Evolutionary conservation across 2,113 vertebrate genomes (phyloP).

Genomic region (Sylvilagus bachmani): DNA sequence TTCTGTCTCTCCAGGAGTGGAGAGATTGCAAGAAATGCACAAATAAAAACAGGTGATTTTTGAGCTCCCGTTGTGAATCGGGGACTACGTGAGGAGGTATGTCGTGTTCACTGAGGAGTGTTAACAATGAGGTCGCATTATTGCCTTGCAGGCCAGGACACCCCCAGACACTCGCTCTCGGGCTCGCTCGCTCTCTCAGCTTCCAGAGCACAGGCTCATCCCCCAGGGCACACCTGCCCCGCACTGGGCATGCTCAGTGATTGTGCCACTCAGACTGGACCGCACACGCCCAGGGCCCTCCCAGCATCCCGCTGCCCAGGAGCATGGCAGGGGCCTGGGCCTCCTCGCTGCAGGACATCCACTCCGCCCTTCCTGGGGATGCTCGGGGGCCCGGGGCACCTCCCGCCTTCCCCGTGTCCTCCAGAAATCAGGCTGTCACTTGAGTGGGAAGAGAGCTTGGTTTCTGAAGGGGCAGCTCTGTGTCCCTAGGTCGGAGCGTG

Average conservation of each 20-base stretch:
- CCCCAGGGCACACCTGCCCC: not conserved
- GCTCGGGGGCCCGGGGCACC: not conserved
- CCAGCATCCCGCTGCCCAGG: fast-evolving
- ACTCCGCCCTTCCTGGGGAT: not conserved
- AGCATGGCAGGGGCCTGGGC: not conserved
- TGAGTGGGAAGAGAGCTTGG: not conserved
- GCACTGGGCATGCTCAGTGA: no score
- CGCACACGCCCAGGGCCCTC: no score
- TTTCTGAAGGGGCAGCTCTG: not conserved
- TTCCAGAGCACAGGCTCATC: not conserved
- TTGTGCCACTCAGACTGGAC: no score
- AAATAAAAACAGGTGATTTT: not conserved
- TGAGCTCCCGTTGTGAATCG: not conserved
- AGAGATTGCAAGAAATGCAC: not conserved
- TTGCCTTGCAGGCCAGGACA: not conserved
- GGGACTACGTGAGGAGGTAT: not conserved
- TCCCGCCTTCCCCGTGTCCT: not conserved
- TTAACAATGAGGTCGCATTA: not conserved
- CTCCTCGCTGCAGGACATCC: not conserved
- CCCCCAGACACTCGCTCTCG: no score
- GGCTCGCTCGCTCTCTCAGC: not conserved
- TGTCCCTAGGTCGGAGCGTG: not conserved
- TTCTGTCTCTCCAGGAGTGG: not conserved
- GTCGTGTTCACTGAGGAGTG: not conserved
- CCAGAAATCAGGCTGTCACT: not conserved